Evolutionary conservation across 2,888 invertebrate genomes (phyloP).

Genomic region (Mythimna loreyi): DNA sequence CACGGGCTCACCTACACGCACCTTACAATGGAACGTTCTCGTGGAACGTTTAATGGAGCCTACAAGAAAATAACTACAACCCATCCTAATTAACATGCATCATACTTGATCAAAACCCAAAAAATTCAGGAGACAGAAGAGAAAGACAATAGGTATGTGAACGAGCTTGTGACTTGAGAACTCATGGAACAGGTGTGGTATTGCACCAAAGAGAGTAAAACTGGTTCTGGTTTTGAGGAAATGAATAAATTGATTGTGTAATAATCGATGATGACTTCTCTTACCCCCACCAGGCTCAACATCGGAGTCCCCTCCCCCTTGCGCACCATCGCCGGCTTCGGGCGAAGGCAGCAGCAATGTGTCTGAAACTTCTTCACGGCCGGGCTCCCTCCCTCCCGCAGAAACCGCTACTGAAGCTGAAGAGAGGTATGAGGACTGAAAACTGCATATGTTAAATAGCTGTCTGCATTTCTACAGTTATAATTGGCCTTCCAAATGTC

Average conservation of each 20-base stretch:
- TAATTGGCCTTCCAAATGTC: not conserved
- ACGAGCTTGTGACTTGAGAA: too few species aligned
- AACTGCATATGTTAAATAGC: not conserved
- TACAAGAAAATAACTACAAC: too few species aligned
- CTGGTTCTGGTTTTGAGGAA: too few species aligned
- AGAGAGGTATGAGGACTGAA: slow-evolving; percentile 80
- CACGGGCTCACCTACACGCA: too few species aligned
- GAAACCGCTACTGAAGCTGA: slow-evolving; percentile 89
- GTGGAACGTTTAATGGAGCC: too few species aligned
- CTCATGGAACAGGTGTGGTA: too few species aligned
- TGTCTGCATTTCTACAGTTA: not conserved
- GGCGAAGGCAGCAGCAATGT: slow-evolving; percentile 30
- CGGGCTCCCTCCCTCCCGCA: slow-evolving; percentile 78
- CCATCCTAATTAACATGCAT: too few species aligned
- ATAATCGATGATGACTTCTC: not conserved
- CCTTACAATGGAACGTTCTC: too few species aligned
- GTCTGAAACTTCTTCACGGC: slow-evolving; percentile 35
- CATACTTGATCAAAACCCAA: too few species aligned
- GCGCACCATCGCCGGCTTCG: slow-evolving; percentile 35
- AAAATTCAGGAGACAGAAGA: too few species aligned
- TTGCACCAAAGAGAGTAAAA: too few species aligned
- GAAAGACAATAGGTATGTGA: too few species aligned
- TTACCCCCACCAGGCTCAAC: slow-evolving; percentile 17
- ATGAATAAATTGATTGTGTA: not conserved
- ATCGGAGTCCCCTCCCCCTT: slow-evolving; percentile 20